phyloP scores from a whole-genome alignment of 2,113 vertebrate species.

The Chinchilla lanigera region DNA sequence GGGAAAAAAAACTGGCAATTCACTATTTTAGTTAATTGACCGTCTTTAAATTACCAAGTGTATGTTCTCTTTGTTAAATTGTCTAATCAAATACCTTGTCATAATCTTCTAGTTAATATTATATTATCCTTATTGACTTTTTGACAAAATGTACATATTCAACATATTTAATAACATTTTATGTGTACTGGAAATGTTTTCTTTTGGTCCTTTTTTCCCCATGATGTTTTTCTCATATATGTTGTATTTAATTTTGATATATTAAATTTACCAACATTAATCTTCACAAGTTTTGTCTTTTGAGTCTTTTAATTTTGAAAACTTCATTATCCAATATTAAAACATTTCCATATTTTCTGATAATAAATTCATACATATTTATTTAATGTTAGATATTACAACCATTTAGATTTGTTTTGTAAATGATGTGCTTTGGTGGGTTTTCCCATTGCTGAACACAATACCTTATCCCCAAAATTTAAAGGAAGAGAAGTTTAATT shows the following conservation, averaged over 20 bases:
- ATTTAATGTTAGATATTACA: neutral
- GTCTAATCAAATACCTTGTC: neutral
- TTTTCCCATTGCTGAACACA: neutral
- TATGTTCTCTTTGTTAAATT: neutral
- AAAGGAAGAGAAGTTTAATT: neutral
- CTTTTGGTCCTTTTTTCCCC: neutral
- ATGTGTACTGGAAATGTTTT: neutral
- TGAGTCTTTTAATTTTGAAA: neutral
- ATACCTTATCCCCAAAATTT: neutral
- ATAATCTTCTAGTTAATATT: neutral
- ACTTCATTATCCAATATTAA: neutral
- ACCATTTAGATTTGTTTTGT: neutral
- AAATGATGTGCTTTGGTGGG: neutral
- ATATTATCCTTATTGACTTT: neutral
- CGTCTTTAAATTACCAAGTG: neutral
- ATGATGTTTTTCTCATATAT: neutral
- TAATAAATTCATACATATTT: neutral
- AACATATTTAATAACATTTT: neutral
- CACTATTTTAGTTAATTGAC: neutral
- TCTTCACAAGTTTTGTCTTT: neutral
- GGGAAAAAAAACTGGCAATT: neutral
- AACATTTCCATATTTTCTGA: constrained; percentile 1
- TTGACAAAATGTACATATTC: neutral
- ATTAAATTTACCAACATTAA: neutral
- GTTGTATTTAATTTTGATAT: neutral